phyloP scores from a whole-genome alignment of 1,140 invertebrate species.

The Trypoxylus dichotomus region DNA sequence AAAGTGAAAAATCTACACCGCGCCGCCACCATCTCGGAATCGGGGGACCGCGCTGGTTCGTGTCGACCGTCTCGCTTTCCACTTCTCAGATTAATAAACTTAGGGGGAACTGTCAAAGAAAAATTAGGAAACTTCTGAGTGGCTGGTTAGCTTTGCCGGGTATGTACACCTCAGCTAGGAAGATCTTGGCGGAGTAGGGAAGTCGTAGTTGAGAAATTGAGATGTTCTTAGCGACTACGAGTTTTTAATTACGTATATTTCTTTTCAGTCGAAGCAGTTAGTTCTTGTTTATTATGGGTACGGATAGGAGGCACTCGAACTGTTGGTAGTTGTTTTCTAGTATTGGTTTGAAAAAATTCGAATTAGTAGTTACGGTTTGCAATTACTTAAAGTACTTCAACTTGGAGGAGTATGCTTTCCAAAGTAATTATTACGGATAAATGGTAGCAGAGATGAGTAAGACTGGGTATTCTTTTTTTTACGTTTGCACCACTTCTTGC shows the following conservation, averaged over 20 bases:
- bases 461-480: too few relatives aligned
- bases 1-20: conserved; percentile 9
- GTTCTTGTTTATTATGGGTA: too few relatives aligned
- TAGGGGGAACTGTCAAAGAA: conserved; percentile 16
- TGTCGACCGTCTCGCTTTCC: background rate
- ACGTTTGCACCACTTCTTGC: too few relatives aligned
- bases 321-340: too few relatives aligned
- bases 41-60: background rate
- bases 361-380: too few relatives aligned
- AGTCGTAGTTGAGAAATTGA: background rate
- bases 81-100: conserved; percentile 23
- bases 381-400: too few relatives aligned
- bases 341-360: too few relatives aligned
- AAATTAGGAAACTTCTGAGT: conserved; percentile 11
- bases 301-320: too few relatives aligned
- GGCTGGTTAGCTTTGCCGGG: background rate
- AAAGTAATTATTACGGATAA: too few relatives aligned
- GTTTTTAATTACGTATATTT: background rate
- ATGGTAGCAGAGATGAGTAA: too few relatives aligned
- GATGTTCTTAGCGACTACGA: background rate
- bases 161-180: background rate
- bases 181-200: background rate
- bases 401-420: too few relatives aligned
- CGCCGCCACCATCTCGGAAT: background rate
- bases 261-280: too few relatives aligned